Evolutionary conservation across 2,888 invertebrate genomes (phyloP).

Genomic region (Drosophila birchii): DNA sequence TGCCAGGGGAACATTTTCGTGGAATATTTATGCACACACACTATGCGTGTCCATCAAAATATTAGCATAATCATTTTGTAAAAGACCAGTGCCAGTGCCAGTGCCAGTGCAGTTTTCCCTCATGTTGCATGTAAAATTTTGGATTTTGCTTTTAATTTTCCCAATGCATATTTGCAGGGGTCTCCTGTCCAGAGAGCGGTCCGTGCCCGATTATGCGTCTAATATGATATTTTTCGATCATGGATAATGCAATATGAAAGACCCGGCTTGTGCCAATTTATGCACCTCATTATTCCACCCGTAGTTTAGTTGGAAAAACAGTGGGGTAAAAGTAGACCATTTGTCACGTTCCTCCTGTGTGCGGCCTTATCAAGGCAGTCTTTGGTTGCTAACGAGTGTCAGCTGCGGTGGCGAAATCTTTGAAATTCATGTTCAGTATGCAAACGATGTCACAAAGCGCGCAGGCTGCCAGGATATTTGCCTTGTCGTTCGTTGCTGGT

Average conservation of each 20-base stretch:
- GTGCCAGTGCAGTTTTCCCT: conserved; percentile 1
- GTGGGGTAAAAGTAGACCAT: conserved; percentile 4
- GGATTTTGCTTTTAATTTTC: conserved; percentile 18
- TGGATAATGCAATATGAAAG: conserved; percentile 16
- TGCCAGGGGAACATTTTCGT: conserved; percentile 4
- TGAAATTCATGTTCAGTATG: conserved; percentile 41
- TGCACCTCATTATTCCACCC: conserved; percentile 32
- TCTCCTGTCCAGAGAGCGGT: not conserved
- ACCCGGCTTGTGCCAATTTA: conserved; percentile 7
- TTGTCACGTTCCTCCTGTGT: conserved; percentile 35
- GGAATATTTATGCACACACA: conserved; percentile 32
- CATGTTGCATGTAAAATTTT: conserved; percentile 6
- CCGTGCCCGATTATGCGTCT: conserved; percentile 19
- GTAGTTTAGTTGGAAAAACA: conserved; percentile 1
- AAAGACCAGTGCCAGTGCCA: not conserved
- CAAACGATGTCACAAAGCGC: conserved; percentile 39
- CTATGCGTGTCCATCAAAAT: conserved; percentile 56
- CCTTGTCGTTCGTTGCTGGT: conserved; percentile 1
- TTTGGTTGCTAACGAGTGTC: conserved; percentile 36
- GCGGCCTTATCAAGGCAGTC: conserved; percentile 27
- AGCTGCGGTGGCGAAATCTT: conserved; percentile 36
- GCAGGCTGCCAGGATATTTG: conserved; percentile 25
- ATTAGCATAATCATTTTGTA: conserved; percentile 71
- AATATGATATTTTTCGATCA: conserved; percentile 13
- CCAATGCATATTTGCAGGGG: conserved; percentile 18